Percentiles rank a stretch among this genome's conserved stretches.
phyloP scores from a whole-genome alignment of 2,113 vertebrate species.

The Embiotoca jacksoni region DNA sequence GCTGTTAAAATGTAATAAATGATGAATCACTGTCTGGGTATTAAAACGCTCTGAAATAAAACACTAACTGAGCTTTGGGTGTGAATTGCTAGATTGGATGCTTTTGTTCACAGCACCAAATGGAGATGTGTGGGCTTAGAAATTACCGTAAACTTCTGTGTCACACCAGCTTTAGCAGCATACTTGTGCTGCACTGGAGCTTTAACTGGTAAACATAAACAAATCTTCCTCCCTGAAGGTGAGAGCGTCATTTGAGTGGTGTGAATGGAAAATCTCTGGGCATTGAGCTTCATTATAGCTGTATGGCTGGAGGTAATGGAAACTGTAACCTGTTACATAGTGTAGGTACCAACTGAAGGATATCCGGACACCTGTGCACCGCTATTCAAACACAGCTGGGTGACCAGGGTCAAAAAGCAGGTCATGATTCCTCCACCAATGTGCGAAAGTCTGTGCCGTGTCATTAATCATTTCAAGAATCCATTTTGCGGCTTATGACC shows the following conservation, averaged over 20 bases:
- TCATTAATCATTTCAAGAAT: too few relatives aligned
- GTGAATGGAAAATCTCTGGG: constrained; percentile 51
- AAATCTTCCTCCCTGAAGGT: constrained; percentile 41
- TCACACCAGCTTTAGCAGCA: constrained; percentile 36
- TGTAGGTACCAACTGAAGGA: constrained; percentile 8
- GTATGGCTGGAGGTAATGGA: constrained; percentile 23
- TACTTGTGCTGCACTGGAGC: constrained; percentile 4
- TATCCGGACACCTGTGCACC: constrained; percentile 14
- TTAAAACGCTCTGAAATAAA: constrained; percentile 21
- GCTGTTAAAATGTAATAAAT: constrained; percentile 34
- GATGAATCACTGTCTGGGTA: background rate
- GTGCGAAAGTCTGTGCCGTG: background rate
- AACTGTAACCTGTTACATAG: constrained; percentile 21
- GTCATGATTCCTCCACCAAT: background rate
- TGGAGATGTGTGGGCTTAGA: background rate
- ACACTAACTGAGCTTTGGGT: background rate
- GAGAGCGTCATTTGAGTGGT: constrained; percentile 30
- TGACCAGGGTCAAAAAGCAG: background rate
- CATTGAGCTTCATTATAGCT: constrained; percentile 25
- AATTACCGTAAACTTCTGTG: constrained; percentile 28
- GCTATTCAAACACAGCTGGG: constrained; percentile 13
- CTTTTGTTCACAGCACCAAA: background rate
- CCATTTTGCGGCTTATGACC: too few relatives aligned
- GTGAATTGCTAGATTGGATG: background rate
- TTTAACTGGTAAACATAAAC: constrained; percentile 39